Conservation (phyloP, 2,888 invertebrate genomes). For the Lacanobia wlatinum region DNA sequence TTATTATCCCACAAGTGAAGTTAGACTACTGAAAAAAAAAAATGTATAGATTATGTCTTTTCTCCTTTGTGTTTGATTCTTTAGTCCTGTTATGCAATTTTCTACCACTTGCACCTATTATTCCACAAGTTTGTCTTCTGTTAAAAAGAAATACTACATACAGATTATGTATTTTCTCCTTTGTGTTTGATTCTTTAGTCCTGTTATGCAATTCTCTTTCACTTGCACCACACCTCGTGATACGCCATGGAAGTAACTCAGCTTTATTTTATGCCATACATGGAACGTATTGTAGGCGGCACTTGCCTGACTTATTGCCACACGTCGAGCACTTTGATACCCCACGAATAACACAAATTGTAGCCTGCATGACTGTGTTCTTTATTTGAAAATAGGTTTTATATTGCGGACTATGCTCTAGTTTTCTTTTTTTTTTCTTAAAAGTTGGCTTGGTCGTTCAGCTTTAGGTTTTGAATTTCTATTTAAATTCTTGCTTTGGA, state of each 20-base stretch:
- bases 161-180: not conserved
- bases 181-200: not conserved
- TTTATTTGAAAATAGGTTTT: constrained; percentile 47
- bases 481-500: not conserved
- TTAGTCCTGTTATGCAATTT: not conserved
- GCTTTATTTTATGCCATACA: constrained; percentile 71
- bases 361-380: constrained; percentile 42
- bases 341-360: constrained; percentile 57
- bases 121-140: not conserved
- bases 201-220: not conserved
- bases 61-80: not conserved
- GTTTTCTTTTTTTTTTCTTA: constrained; percentile 31
- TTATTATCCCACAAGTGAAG: too few species aligned
- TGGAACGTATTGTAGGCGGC: constrained; percentile 74
- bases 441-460: not conserved
- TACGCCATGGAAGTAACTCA: constrained; percentile 56
- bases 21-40: not conserved
- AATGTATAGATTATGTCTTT: not conserved
- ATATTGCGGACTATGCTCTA: constrained; percentile 31
- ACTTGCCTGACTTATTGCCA: constrained; percentile 73
- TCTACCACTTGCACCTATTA: constrained; percentile 37
- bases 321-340: constrained; percentile 54
- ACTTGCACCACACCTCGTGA: constrained; percentile 37
- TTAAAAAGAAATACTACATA: not conserved
- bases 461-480: not conserved